A percentile compares a stretch with the other conserved stretches of the same genome.
These are phyloP conservation scores for Pachycephus smyrnensis DNA, from an alignment of 2,888 invertebrate genomes.

Conservation along the genomic window DNA sequence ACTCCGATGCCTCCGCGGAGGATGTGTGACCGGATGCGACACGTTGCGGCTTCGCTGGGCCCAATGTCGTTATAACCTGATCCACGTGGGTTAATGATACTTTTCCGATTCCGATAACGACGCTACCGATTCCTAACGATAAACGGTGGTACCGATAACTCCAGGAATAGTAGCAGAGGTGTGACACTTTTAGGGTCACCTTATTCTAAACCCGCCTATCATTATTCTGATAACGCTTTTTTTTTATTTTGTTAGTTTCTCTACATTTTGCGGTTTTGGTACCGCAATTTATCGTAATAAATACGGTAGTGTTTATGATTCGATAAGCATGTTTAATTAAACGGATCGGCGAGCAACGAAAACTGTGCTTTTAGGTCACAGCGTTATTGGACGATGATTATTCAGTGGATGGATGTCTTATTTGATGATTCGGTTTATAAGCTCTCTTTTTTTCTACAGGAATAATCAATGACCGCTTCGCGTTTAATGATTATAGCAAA, in stretches of 20 bases:
- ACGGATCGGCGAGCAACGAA: neutral
- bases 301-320: neutral
- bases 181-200: neutral
- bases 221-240: neutral
- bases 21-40: conserved; percentile 59
- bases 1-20: conserved; percentile 54
- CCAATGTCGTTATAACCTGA: conserved; percentile 82
- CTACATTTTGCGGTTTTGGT: neutral
- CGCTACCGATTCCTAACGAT: neutral
- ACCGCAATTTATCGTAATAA: neutral
- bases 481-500: neutral
- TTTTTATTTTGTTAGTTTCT: neutral
- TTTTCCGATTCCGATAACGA: neutral
- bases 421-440: neutral
- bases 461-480: neutral
- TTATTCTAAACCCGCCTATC: neutral
- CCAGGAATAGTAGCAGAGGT: neutral
- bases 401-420: neutral
- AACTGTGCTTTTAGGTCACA: neutral
- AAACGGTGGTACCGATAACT: conserved; percentile 2
- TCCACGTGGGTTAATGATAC: conserved; percentile 14
- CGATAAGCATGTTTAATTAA: neutral
- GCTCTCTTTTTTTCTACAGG: neutral
- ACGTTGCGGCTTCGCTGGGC: conserved; percentile 83
- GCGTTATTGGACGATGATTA: neutral